A percentile compares a stretch with the other conserved stretches of the same genome.
Conservation (phyloP, 2,888 invertebrate species). For the Hymenopus coronatus region DNA sequence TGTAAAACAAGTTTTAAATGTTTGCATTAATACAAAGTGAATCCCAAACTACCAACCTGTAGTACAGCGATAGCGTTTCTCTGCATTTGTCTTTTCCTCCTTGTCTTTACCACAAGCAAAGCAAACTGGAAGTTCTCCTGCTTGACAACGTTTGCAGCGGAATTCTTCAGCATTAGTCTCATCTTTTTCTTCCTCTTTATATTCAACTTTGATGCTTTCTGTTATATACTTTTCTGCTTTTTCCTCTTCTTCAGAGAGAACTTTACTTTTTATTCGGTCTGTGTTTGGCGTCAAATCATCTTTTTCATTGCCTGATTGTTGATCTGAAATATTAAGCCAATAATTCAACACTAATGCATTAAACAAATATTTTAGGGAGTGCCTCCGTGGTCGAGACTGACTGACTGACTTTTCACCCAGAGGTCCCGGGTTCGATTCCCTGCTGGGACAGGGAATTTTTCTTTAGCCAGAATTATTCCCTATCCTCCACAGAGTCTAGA, state of each 20-base stretch:
- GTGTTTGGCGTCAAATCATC: neutral
- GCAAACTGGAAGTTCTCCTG: conserved; percentile 59
- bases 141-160: conserved; percentile 61
- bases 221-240: neutral
- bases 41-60: conserved; percentile 42
- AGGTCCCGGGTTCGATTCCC: too few species aligned
- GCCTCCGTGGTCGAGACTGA: too few species aligned
- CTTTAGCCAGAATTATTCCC: too few species aligned
- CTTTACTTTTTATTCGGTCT: neutral
- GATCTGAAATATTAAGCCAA: neutral
- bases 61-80: conserved; percentile 60
- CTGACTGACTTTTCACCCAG: too few species aligned
- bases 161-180: conserved; percentile 44
- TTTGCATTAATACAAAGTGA: too few species aligned
- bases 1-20: too few species aligned
- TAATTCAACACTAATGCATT: neutral
- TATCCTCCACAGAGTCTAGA: too few species aligned
- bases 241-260: neutral
- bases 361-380: too few species aligned
- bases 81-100: conserved; percentile 42
- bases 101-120: conserved; percentile 60
- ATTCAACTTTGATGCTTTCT: neutral
- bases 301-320: neutral
- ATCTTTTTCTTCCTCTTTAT: conserved; percentile 28
- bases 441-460: too few species aligned